A percentile compares a stretch with the other conserved stretches of the same genome.
Evolutionary conservation across 2,113 vertebrate species (phyloP).

Genomic region (Cygnus buccinator): DNA sequence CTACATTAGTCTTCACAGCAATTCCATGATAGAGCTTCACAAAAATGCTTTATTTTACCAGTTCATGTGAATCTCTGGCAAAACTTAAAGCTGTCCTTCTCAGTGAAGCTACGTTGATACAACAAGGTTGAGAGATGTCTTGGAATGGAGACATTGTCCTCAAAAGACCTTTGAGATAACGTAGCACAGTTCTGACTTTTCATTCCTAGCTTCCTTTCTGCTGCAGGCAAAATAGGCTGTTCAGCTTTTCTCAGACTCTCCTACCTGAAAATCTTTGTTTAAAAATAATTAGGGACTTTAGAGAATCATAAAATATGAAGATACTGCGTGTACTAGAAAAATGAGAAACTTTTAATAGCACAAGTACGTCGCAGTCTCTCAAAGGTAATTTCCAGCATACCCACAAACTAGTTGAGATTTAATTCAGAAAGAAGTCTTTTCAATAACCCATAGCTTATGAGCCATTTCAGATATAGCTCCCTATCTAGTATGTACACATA

Average conservation of each 20-base stretch:
- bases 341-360: not conserved
- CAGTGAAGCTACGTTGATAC: not conserved
- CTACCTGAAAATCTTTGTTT: not conserved
- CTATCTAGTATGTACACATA: fast-evolving
- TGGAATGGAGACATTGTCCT: not conserved
- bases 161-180: not conserved
- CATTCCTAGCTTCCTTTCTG: not conserved
- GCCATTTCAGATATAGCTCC: fast-evolving
- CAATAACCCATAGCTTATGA: not conserved
- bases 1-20: not conserved
- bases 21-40: not conserved
- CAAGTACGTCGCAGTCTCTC: not conserved
- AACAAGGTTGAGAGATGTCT: not conserved
- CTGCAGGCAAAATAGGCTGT: not conserved
- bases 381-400: not conserved
- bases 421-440: not conserved
- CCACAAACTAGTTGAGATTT: not conserved
- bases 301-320: not conserved
- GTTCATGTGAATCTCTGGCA: not conserved
- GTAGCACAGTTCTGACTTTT: not conserved
- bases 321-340: not conserved
- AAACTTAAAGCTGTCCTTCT: not conserved
- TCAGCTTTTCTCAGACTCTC: not conserved
- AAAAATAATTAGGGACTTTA: not conserved
- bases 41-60: not conserved